Evolutionary conservation across 1,140 invertebrate genomes (phyloP).

Genomic region (Halictus rubicundus): DNA sequence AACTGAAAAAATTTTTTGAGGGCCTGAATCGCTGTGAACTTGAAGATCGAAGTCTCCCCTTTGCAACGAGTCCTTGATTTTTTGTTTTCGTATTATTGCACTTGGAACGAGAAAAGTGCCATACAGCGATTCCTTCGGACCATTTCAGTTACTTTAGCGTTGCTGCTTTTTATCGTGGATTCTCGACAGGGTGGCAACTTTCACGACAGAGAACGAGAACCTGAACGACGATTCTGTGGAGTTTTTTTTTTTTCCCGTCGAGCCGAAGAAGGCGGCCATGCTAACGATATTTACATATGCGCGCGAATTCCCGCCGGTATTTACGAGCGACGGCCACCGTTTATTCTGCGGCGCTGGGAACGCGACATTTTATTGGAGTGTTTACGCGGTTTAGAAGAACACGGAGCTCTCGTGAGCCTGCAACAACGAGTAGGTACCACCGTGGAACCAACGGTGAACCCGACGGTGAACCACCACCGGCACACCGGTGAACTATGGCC

Average conservation of each 20-base stretch:
- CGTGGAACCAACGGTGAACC: too few species aligned
- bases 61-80: too few species aligned
- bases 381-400: conserved; percentile 2
- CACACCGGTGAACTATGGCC: neutral
- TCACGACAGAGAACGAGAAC: neutral
- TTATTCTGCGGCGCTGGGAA: neutral
- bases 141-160: too few species aligned
- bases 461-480: neutral
- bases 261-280: neutral
- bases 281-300: conserved; percentile 29
- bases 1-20: too few species aligned
- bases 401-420: neutral
- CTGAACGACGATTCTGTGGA: too few species aligned
- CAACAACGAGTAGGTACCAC: neutral
- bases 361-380: conserved; percentile 7
- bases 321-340: neutral
- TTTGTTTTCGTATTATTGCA: too few species aligned
- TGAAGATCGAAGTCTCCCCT: too few species aligned
- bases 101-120: too few species aligned
- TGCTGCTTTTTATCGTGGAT: too few species aligned
- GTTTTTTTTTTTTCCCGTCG: too few species aligned
- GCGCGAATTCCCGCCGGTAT: conserved; percentile 9
- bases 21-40: too few species aligned
- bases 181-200: neutral
- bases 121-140: too few species aligned